A percentile compares a stretch with the other conserved stretches of the same genome.
These are phyloP conservation scores for Rhabdomys dilectus DNA, from an alignment of 2,113 vertebrate species.

Conservation along the genomic window DNA sequence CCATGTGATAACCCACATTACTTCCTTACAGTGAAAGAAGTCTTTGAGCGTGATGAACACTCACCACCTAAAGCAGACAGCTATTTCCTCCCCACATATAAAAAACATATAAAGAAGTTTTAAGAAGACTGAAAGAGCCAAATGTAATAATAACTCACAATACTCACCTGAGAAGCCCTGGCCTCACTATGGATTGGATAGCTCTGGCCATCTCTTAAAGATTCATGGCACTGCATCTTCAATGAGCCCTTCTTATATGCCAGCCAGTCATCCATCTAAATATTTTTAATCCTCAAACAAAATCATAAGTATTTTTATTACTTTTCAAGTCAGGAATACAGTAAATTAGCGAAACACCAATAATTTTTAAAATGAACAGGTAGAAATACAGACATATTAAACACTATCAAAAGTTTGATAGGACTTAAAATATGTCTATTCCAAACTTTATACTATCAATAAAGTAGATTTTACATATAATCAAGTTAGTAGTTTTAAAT, in stretches of 20 bases:
- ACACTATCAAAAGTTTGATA: not conserved
- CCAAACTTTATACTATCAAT: not conserved
- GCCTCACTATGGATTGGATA: not conserved
- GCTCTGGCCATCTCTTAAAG: not conserved
- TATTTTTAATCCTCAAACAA: not conserved
- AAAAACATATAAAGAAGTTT: not conserved
- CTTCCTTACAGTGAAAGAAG: not conserved
- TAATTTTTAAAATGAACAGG: not conserved
- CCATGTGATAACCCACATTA: not conserved
- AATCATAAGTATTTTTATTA: not conserved
- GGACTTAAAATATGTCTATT: not conserved
- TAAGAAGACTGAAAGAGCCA: not conserved
- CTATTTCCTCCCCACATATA: not conserved
- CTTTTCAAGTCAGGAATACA: slow-evolving; percentile 15
- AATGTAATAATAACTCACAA: not conserved
- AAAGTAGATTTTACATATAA: not conserved
- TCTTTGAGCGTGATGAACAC: not conserved
- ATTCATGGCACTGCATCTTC: not conserved
- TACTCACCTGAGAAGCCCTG: not conserved
- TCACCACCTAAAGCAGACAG: not conserved
- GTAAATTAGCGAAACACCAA: not conserved
- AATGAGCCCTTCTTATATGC: not conserved
- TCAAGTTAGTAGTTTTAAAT: not conserved
- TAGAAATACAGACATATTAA: not conserved
- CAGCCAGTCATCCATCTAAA: not conserved